A percentile compares a stretch with the other conserved stretches of the same genome.
These are phyloP conservation scores for Physella acuta DNA, from an alignment of 1,140 invertebrate genomes.

Conservation along the genomic window DNA sequence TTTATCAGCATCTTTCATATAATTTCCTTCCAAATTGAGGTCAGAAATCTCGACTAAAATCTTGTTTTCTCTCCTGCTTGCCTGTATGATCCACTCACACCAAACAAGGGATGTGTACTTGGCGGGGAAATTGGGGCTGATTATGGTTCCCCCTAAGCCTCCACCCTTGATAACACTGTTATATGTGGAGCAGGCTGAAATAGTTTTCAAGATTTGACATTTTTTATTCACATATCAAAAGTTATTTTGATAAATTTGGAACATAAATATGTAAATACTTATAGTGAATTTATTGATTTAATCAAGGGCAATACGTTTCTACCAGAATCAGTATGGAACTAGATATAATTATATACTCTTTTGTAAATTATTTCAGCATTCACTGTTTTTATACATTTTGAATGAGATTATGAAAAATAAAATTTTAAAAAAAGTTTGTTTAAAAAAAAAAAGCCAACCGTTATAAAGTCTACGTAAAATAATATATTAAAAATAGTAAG, in stretches of 20 bases:
- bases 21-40: constrained; percentile 39
- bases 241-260: no score
- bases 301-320: not conserved
- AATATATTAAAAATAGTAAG: no score
- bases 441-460: no score
- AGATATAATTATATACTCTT: no score
- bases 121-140: constrained; percentile 59
- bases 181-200: constrained; percentile 35
- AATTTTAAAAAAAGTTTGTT: no score
- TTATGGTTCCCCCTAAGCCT: constrained; percentile 56
- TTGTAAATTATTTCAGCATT: no score
- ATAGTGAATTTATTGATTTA: not conserved
- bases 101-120: constrained; percentile 56
- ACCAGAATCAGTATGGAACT: not conserved
- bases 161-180: constrained; percentile 22
- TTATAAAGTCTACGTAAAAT: no score
- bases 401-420: no score
- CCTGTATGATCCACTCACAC: constrained; percentile 58
- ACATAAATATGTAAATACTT: not conserved
- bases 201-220: not conserved
- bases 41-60: constrained; percentile 37
- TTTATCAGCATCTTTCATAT: not conserved
- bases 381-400: no score
- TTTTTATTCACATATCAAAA: not conserved
- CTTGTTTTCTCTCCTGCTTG: constrained; percentile 34